Evolutionary conservation across 2,797 vertebrate species (phyloP).

Genomic region (Serranus cabrilla): DNA sequence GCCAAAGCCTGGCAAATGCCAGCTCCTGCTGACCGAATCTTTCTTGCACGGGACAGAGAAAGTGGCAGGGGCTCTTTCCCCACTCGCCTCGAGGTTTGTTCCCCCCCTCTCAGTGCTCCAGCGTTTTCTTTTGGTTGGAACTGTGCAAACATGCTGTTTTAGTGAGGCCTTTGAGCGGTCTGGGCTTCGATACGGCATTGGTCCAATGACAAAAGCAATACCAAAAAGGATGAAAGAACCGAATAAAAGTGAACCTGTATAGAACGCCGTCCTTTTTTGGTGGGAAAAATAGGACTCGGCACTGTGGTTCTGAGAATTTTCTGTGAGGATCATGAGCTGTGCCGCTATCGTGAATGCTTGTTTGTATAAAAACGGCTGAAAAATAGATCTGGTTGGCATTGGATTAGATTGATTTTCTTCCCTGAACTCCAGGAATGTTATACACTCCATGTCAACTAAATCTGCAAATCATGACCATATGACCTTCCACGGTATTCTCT

Average conservation of each 20-base stretch:
- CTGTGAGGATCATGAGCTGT: slow-evolving; percentile 59
- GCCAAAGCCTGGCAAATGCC: slow-evolving; percentile 82
- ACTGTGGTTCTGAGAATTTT: slow-evolving; percentile 53
- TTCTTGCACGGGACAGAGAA: slow-evolving; percentile 80
- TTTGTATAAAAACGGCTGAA: slow-evolving; percentile 71
- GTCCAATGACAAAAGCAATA: slow-evolving; percentile 76
- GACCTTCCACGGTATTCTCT: slow-evolving; percentile 79
- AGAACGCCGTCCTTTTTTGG: slow-evolving; percentile 47
- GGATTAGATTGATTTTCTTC: slow-evolving; percentile 73
- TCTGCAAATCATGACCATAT: slow-evolving; percentile 85
- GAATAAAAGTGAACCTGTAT: slow-evolving; percentile 72
- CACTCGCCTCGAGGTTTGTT: slow-evolving; percentile 62
- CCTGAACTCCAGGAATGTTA: slow-evolving; percentile 83
- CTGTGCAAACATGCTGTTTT: slow-evolving; percentile 82
- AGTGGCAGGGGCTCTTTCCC: slow-evolving; percentile 74
- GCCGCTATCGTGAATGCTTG: slow-evolving; percentile 60
- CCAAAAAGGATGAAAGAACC: slow-evolving; percentile 68
- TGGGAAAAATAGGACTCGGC: slow-evolving; percentile 42
- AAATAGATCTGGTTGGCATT: slow-evolving; percentile 80
- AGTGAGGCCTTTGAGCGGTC: slow-evolving; percentile 72
- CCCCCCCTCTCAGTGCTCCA: slow-evolving; percentile 44
- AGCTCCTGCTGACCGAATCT: slow-evolving; percentile 83
- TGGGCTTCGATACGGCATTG: slow-evolving; percentile 70
- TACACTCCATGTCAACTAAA: slow-evolving; percentile 79
- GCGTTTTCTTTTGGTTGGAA: slow-evolving; percentile 79